These are phyloP conservation scores for Stegodyphus dumicola DNA, from an alignment of 1,140 invertebrate genomes.

Conservation along the genomic window DNA sequence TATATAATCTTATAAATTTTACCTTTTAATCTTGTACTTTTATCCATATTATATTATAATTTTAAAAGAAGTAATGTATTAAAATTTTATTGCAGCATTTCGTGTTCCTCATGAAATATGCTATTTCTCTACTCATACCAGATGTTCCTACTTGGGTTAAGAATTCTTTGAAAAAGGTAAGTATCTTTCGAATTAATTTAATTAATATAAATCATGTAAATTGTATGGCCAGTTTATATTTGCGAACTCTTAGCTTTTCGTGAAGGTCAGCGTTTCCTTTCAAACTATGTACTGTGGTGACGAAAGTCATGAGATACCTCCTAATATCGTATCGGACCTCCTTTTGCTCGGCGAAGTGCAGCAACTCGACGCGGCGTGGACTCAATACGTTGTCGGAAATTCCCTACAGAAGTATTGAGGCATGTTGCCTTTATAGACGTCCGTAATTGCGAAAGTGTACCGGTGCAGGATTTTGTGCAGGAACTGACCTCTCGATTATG, in stretches of 20 bases:
- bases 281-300: too few relatives aligned
- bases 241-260: neutral
- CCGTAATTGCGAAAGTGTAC: too few relatives aligned
- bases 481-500: too few relatives aligned
- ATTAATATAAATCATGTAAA: neutral
- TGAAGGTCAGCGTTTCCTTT: neutral
- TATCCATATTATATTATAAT: neutral
- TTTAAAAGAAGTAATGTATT: neutral
- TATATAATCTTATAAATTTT: neutral
- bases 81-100: slow-evolving; percentile 66
- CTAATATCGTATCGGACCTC: too few relatives aligned
- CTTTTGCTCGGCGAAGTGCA: too few relatives aligned
- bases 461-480: too few relatives aligned
- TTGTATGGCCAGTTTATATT: neutral
- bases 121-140: slow-evolving; percentile 68
- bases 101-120: slow-evolving; percentile 68
- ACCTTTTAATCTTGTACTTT: neutral
- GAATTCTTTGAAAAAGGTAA: slow-evolving; percentile 66
- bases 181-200: slow-evolving; percentile 13
- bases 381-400: neutral
- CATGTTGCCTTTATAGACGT: too few relatives aligned
- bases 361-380: too few relatives aligned
- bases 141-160: slow-evolving; percentile 67
- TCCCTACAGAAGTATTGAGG: too few relatives aligned
- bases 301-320: too few relatives aligned